Evolutionary conservation across 2,113 vertebrate species (phyloP), one percentile per base, ranked within the genome.

Genomic region (Notechis scutatus): DNA sequence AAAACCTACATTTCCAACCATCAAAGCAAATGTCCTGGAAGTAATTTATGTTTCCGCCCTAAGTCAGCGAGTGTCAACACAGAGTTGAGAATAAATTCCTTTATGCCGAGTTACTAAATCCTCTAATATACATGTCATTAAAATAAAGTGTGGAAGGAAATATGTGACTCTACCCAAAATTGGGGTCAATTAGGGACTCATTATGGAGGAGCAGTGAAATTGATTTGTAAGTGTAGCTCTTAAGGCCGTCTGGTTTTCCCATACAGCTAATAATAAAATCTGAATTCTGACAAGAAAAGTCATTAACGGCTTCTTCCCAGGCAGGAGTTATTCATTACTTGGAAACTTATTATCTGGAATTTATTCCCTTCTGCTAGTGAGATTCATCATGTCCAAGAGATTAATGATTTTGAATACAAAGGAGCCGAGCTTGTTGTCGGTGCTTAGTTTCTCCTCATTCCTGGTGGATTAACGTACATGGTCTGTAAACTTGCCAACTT

Each of bases 151-250:
- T 93, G 88, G 89, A 95, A 97, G 93, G 95, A 97, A 97, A 97
- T 97, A 95, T 91, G 92, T 61, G 95, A 96, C 95, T 96, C 47
- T 96, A 95, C 97, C 93, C 97, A 95, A 97, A 97, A 97, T 89
- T 96, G 97, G 97, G 97, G 97, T 97, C 97, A 98, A 98, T 98
- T 98, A 98, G 96, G 94, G 94, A 95, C 96, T 97, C 34, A 7
- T 97, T 98, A 97, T 96, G 93, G 97, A 96, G 91, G 21, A 96
- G 93, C 89, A 96, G 93, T 95, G 96, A 98, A 98, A 98, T 96
- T 98, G 97, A 98, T 98, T 98, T 98, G 96, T 94, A 96, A 96
- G 95, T 93, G 14, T 97, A 96, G 95, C 96, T 97, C 96, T 97
- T 96, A 88, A 94, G 95, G 88, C 92, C 96, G 95, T 45, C 91